phyloP scores from a whole-genome alignment of 2,888 invertebrate species.

The Callimorpha dominula region DNA sequence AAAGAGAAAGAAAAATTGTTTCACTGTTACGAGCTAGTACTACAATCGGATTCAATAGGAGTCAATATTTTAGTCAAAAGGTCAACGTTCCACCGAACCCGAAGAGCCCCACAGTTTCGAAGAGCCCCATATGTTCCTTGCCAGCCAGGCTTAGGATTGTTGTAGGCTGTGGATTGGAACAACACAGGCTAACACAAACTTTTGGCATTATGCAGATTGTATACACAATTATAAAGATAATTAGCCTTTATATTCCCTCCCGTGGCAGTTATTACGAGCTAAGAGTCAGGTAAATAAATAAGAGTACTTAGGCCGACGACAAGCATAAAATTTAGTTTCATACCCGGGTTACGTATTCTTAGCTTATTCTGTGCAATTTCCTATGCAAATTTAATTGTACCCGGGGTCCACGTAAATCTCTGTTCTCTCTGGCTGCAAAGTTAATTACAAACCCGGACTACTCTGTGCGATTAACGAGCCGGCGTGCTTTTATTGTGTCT shows the following conservation, averaged over 20 bases:
- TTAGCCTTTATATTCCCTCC: slow-evolving; percentile 3
- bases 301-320: slow-evolving; percentile 53
- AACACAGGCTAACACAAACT: too few relatives aligned
- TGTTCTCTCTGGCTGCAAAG: slow-evolving; percentile 79
- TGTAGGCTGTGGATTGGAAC: too few relatives aligned
- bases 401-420: slow-evolving; percentile 85
- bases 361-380: slow-evolving; percentile 83
- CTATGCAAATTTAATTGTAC: slow-evolving; percentile 87
- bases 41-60: too few relatives aligned
- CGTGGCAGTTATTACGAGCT: slow-evolving; percentile 37
- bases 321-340: slow-evolving; percentile 77
- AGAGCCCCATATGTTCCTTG: not conserved
- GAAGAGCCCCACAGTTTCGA: not conserved
- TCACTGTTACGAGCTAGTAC: not conserved
- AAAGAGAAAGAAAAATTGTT: not conserved
- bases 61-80: not conserved
- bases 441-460: slow-evolving; percentile 81
- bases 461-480: slow-evolving; percentile 80
- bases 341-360: slow-evolving; percentile 80
- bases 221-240: slow-evolving; percentile 6
- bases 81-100: not conserved
- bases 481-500: slow-evolving; percentile 81
- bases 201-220: not conserved
- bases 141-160: not conserved
- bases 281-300: slow-evolving; percentile 53